phyloP scores from a whole-genome alignment of 2,888 invertebrate genomes.

The Hyposoter didymator region DNA sequence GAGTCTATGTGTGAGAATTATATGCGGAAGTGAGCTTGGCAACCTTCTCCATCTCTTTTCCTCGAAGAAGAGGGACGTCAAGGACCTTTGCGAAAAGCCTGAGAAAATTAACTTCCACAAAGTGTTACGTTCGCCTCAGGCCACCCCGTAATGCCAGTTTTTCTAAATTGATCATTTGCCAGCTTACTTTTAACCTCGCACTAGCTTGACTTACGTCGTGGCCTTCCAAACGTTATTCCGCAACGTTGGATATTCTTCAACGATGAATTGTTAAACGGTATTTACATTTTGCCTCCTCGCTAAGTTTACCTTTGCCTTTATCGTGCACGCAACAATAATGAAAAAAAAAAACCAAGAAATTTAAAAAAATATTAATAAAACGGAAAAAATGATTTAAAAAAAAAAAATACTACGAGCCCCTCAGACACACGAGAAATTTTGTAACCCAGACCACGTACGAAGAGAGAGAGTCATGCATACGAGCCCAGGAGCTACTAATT shows the following conservation, averaged over 20 bases:
- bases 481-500: slow-evolving; percentile 76
- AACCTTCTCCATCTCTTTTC: not conserved
- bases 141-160: not conserved
- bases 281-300: not conserved
- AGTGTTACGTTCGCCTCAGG: slow-evolving; percentile 6
- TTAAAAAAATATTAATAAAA: slow-evolving; percentile 33
- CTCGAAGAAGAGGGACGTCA: not conserved
- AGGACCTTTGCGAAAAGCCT: slow-evolving; percentile 30
- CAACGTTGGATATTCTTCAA: not conserved
- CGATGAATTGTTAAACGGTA: not conserved
- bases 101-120: slow-evolving; percentile 44
- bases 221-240: not conserved
- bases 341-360: not conserved
- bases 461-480: slow-evolving; percentile 55
- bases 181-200: not conserved
- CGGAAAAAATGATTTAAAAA: slow-evolving; percentile 13
- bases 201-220: not conserved
- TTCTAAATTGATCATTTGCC: slow-evolving; percentile 2
- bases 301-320: not conserved
- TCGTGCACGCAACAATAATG: not conserved
- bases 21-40: not conserved
- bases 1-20: not conserved
- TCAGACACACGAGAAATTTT: slow-evolving; percentile 23
- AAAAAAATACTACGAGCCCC: slow-evolving; percentile 12
- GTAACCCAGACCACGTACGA: slow-evolving; percentile 42